A percentile compares a stretch with the other conserved stretches of the same genome.
Conservation (phyloP, 2,888 invertebrate genomes). For the Cistogaster globosa region DNA sequence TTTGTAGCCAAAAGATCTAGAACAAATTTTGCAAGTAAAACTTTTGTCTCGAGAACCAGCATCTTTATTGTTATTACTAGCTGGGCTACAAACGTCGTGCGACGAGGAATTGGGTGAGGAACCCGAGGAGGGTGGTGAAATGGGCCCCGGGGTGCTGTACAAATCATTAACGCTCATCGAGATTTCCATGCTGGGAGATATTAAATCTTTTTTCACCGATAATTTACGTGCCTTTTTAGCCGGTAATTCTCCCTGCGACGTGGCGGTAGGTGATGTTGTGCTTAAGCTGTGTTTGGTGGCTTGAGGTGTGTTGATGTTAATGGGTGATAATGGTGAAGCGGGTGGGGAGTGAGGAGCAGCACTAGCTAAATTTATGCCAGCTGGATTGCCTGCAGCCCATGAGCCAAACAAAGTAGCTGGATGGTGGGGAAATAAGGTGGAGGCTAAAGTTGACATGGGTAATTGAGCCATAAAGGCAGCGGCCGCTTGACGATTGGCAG, state of each 20-base stretch:
- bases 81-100: slow-evolving; percentile 55
- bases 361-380: slow-evolving; percentile 71
- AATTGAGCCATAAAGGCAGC: slow-evolving; percentile 82
- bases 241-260: slow-evolving; percentile 76
- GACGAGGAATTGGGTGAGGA: slow-evolving; percentile 84
- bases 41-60: slow-evolving; percentile 88
- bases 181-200: slow-evolving; percentile 78
- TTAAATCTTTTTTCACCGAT: slow-evolving; percentile 80
- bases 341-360: slow-evolving; percentile 75
- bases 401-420: slow-evolving; percentile 80
- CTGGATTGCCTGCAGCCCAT: slow-evolving; percentile 77
- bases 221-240: slow-evolving; percentile 79
- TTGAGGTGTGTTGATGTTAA: slow-evolving; percentile 51
- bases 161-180: slow-evolving; percentile 79
- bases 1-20: slow-evolving; percentile 95
- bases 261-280: slow-evolving; percentile 75
- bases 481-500: slow-evolving; percentile 82
- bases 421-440: slow-evolving; percentile 81
- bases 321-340: slow-evolving; percentile 61
- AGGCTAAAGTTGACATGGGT: slow-evolving; percentile 82
- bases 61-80: slow-evolving; percentile 80
- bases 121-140: slow-evolving; percentile 85
- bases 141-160: slow-evolving; percentile 81
- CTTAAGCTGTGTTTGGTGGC: slow-evolving; percentile 42
- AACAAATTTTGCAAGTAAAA: slow-evolving; percentile 94